Evolutionary conservation across 1,140 invertebrate genomes (phyloP), one percentile per base, ranked within the genome.

Genomic region (Musca vetustissima): DNA sequence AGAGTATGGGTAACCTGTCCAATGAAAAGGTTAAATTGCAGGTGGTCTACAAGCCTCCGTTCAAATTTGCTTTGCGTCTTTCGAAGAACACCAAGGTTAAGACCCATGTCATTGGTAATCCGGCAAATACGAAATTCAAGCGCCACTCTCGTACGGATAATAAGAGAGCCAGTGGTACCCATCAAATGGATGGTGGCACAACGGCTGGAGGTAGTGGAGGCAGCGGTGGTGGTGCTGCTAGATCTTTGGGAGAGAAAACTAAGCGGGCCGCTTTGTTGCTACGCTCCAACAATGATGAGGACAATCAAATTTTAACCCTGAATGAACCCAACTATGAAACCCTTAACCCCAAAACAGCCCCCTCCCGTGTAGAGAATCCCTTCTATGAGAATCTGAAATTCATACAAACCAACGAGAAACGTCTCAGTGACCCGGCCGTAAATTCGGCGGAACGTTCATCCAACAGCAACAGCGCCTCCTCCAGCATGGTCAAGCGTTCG

Each of bases 31-130:
- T 90, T 0, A 88, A 91, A 61, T 80, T 94, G 11, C 92, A 94
- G 79, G 92, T 94, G 1, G 90, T 93, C 6, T 94, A 93, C 78
- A 93, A 93, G 75, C 92, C 92, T 28, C 92, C 92, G 1, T 94
- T 94, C 78, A 91, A 91, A 72, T 93, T 93, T 78, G 93, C 90
- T 78, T 86, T 93, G 21, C 92, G 92, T 75, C 85, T 94, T 53
- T 89, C 89, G 43, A 92, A 92, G 76, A 88, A 81, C 69, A 72
- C 78, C 25, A 83, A 87, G 7, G 87, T 89, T 9, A 89, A 89
- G 70, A 85, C 83, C 28, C 83, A 83, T 66, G 83, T 83, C 1
- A 74, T 81, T 55, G 73, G 73, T 13, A 64, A 47, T 59, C 72
- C 61, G 22, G 73, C 68, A 17, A 75, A 67, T 28, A 69, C 55